These are phyloP conservation scores for Psylliodes chrysocephalus DNA, from an alignment of 2,888 invertebrate genomes.

Conservation along the genomic window DNA sequence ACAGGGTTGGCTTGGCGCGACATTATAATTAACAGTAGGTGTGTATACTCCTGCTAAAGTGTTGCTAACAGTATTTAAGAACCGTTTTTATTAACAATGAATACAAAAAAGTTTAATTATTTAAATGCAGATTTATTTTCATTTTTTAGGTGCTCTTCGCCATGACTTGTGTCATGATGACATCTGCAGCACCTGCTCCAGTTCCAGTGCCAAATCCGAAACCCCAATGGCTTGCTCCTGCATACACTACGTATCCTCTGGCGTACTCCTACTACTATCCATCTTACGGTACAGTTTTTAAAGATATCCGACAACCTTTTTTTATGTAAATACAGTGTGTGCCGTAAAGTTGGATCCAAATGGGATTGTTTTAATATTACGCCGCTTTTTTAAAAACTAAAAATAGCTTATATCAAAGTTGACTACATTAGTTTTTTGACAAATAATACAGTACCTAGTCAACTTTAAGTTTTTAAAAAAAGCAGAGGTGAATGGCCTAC, in stretches of 20 bases:
- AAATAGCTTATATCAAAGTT: no score
- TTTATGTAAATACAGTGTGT: no score
- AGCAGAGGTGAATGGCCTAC: no score
- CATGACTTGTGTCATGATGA: constrained; percentile 27
- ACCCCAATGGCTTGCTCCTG: constrained; percentile 38
- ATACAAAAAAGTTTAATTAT: not conserved
- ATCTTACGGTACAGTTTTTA: constrained; percentile 34
- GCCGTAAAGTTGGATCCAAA: no score
- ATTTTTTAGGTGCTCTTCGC: constrained; percentile 35
- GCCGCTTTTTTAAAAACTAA: no score
- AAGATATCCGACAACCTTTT: no score
- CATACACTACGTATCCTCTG: constrained; percentile 32
- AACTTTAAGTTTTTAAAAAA: no score
- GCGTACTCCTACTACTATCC: constrained; percentile 31
- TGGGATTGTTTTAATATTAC: no score
- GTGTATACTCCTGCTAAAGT: not conserved
- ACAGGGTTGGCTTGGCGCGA: no score
- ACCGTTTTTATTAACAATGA: not conserved
- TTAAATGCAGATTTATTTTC: not conserved
- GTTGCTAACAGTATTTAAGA: not conserved
- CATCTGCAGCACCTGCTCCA: constrained; percentile 38
- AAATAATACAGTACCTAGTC: no score
- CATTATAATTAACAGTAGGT: no score
- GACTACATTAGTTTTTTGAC: no score
- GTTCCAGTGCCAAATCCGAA: constrained; percentile 36